Evolutionary conservation across 2,888 invertebrate genomes (phyloP).

Genomic region (Microctonus hyperodae): DNA sequence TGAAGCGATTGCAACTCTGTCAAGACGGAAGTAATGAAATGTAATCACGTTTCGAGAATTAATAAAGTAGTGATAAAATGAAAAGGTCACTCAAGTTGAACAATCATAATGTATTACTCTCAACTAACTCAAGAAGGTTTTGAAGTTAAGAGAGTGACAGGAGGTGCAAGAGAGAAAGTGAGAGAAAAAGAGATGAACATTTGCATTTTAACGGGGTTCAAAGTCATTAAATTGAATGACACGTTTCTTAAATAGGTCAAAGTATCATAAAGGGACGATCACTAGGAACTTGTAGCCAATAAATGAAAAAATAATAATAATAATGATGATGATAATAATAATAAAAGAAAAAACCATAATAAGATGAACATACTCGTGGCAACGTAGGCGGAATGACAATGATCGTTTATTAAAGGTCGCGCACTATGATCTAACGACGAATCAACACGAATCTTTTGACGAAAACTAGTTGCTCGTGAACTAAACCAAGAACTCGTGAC

Average conservation of each 20-base stretch:
- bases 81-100: slow-evolving; percentile 20
- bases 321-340: no score
- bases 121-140: slow-evolving; percentile 9
- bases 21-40: slow-evolving; percentile 41
- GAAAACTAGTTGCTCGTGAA: slow-evolving; percentile 22
- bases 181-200: no score
- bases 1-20: slow-evolving; percentile 59
- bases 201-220: slow-evolving; percentile 12
- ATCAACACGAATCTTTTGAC: slow-evolving; percentile 28
- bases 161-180: not conserved
- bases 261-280: not conserved
- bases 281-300: not conserved
- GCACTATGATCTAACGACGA: not conserved
- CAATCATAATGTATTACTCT: not conserved
- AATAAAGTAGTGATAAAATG: slow-evolving; percentile 26
- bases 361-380: slow-evolving; percentile 12
- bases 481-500: slow-evolving; percentile 8
- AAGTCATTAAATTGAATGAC: slow-evolving; percentile 12
- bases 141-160: not conserved
- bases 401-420: slow-evolving; percentile 2
- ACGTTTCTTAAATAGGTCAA: slow-evolving; percentile 10
- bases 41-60: slow-evolving; percentile 30
- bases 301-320: no score
- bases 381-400: not conserved
- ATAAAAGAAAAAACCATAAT: not conserved